Evolutionary conservation across 2,888 invertebrate species (phyloP).

Genomic region (Drosophila kuntzei): DNA sequence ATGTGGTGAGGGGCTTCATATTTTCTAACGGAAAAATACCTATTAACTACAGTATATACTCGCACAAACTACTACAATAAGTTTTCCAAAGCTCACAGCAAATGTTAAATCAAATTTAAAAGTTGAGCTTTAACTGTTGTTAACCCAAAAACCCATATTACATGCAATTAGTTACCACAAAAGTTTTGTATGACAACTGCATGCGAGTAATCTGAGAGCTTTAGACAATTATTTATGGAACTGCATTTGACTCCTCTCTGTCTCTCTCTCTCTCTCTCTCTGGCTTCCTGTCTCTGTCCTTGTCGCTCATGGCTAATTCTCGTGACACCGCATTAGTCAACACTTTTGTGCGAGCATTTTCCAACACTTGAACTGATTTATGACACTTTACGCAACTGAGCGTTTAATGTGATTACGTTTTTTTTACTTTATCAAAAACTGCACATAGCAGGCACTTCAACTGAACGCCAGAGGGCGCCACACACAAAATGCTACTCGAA

Average conservation of each 20-base stretch:
- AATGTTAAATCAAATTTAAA: slow-evolving; percentile 33
- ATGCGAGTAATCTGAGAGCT: slow-evolving; percentile 64
- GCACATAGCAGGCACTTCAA: slow-evolving; percentile 16
- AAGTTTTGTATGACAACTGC: slow-evolving; percentile 52
- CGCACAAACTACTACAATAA: background rate
- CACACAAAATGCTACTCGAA: slow-evolving; percentile 2
- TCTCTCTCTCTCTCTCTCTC: background rate
- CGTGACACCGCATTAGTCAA: slow-evolving; percentile 60
- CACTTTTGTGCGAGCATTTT: slow-evolving; percentile 49
- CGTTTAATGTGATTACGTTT: slow-evolving; percentile 57
- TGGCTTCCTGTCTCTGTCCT: background rate
- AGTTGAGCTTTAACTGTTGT: slow-evolving; percentile 23
- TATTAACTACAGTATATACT: background rate
- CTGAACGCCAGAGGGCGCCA: slow-evolving; percentile 21
- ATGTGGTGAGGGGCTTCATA: background rate
- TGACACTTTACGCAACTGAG: slow-evolving; percentile 54
- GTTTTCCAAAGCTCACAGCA: slow-evolving; percentile 6
- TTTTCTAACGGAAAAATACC: background rate
- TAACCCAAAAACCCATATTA: slow-evolving; percentile 58
- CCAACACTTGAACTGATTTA: slow-evolving; percentile 66
- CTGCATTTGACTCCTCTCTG: slow-evolving; percentile 9
- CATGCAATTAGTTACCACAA: slow-evolving; percentile 64
- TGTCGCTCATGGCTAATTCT: slow-evolving; percentile 45
- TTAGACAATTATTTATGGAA: slow-evolving; percentile 70
- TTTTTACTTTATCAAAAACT: slow-evolving; percentile 41